Evolutionary conservation across 2,888 invertebrate species (phyloP).

Genomic region (Andrena dorsata): DNA sequence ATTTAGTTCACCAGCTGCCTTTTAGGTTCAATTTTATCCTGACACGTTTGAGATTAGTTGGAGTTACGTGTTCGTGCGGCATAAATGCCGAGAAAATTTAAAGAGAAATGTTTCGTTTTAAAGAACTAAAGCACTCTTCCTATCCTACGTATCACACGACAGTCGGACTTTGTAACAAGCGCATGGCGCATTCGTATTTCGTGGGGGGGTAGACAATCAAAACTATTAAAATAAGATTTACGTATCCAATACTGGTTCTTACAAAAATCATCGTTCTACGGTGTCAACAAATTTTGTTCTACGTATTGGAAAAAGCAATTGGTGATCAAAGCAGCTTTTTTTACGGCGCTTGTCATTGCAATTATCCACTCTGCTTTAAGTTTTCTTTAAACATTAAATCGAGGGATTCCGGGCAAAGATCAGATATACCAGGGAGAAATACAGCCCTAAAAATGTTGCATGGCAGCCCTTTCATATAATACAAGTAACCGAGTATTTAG

Average conservation of each 20-base stretch:
- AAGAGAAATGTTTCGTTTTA: background rate
- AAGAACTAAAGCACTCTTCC: background rate
- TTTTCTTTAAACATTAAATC: constrained; percentile 23
- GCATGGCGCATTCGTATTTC: constrained; percentile 36
- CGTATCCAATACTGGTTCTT: background rate
- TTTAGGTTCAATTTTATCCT: constrained; percentile 60
- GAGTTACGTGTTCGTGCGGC: constrained; percentile 3
- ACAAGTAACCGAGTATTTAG: constrained; percentile 83
- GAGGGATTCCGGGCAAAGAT: constrained; percentile 31
- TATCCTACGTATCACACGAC: background rate
- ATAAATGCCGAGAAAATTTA: constrained; percentile 12
- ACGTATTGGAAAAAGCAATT: constrained; percentile 73
- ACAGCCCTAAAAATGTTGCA: constrained; percentile 70
- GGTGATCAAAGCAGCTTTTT: constrained; percentile 70
- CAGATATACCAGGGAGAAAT: constrained; percentile 32
- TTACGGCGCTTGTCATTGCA: constrained; percentile 20
- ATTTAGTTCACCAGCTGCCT: constrained; percentile 73
- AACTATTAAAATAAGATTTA: too few species aligned
- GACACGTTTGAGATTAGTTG: constrained; percentile 21
- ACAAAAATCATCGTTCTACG: background rate
- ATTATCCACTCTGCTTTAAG: constrained; percentile 34
- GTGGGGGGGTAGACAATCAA: background rate
- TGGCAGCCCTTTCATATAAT: constrained; percentile 85
- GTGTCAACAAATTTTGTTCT: constrained; percentile 7
- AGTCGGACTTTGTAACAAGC: constrained; percentile 17